Evolutionary conservation across 2,888 invertebrate genomes (phyloP).

Genomic region (Epistrophe grossulariae): DNA sequence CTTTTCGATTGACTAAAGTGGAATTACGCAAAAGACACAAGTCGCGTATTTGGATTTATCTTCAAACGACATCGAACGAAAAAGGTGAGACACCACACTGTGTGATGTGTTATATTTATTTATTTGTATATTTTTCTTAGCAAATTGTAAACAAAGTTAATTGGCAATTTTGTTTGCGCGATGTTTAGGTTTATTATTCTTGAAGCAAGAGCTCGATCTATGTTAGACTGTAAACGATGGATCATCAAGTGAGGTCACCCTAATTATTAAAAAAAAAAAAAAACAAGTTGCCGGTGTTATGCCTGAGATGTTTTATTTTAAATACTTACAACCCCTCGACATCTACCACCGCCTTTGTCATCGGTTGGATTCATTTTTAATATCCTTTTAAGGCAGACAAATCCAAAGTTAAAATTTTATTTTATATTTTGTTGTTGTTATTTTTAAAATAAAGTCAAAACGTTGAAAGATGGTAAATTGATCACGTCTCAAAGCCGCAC

Average conservation of each 20-base stretch:
- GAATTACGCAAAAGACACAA: conserved; percentile 51
- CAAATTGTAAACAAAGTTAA: conserved; percentile 42
- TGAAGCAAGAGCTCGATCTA: conserved; percentile 26
- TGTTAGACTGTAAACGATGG: conserved; percentile 52
- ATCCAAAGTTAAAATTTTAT: conserved; percentile 3
- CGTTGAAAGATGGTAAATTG: conserved; percentile 51
- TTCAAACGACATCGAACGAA: conserved; percentile 44
- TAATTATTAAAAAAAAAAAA: not conserved
- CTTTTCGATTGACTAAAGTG: conserved; percentile 31
- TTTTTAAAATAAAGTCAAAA: conserved; percentile 7
- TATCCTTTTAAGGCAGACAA: conserved; percentile 37
- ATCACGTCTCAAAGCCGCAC: conserved; percentile 59
- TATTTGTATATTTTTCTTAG: not conserved
- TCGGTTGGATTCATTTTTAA: not conserved
- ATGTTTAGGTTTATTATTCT: conserved; percentile 13
- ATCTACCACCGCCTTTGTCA: not conserved
- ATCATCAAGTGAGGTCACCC: conserved; percentile 65
- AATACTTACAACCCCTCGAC: not conserved
- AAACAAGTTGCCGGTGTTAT: conserved; percentile 42
- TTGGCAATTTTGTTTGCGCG: conserved; percentile 35
- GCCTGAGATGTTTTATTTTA: conserved; percentile 34
- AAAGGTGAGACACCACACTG: conserved; percentile 50
- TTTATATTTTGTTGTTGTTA: conserved; percentile 4
- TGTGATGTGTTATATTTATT: not conserved
- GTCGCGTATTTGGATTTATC: conserved; percentile 56